These are phyloP conservation scores for Patella pellucida DNA, from an alignment of 2,888 invertebrate genomes.

Conservation along the genomic window DNA sequence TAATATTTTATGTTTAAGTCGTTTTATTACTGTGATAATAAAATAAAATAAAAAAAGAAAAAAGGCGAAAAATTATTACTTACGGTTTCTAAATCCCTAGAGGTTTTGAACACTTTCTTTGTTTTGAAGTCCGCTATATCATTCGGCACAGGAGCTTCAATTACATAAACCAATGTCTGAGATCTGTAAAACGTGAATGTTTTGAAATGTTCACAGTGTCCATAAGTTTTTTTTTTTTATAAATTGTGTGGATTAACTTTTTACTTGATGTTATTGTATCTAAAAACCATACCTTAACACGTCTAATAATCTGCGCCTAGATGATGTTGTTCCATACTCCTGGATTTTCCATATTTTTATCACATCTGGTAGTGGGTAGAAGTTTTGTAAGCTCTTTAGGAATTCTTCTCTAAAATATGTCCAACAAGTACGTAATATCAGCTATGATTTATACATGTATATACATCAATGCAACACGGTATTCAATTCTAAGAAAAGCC, in stretches of 20 bases:
- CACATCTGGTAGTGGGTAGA: neutral
- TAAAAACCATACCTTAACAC: neutral
- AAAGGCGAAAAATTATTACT: neutral
- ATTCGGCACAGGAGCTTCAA: neutral
- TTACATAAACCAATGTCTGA: neutral
- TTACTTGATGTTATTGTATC: too few species aligned
- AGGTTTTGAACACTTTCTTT: too few species aligned
- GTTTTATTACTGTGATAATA: too few species aligned
- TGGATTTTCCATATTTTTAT: neutral
- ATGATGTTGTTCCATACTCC: neutral
- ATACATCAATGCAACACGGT: too few species aligned
- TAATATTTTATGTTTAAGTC: too few species aligned
- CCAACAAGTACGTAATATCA: too few species aligned
- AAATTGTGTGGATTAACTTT: too few species aligned
- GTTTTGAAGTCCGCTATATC: neutral
- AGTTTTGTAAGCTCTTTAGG: too few species aligned
- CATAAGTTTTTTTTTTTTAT: too few species aligned
- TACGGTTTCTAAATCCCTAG: neutral
- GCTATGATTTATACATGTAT: too few species aligned
- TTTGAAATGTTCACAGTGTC: neutral
- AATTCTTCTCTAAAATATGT: neutral
- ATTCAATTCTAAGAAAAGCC: neutral
- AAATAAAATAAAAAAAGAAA: too few species aligned
- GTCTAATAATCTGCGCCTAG: neutral
- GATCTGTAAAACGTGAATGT: neutral